phyloP scores from a whole-genome alignment of 2,888 invertebrate species.

The Trissoscelio sp. region DNA sequence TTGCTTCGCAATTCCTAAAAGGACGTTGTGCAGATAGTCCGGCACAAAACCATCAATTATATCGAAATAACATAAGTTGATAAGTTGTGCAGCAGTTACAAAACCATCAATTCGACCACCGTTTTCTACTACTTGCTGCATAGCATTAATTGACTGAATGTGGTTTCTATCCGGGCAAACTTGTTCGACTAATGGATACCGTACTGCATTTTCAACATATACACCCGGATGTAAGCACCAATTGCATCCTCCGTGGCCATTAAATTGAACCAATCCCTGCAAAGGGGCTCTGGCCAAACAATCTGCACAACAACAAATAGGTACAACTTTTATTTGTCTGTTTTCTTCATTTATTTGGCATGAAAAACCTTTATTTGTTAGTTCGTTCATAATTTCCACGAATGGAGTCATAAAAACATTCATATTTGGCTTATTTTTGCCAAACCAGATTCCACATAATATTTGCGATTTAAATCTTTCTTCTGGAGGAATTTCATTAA shows the following conservation, averaged over 20 bases:
- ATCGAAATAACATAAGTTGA: not conserved
- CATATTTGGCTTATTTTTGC: not conserved
- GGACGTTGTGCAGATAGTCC: not conserved
- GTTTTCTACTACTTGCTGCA: not conserved
- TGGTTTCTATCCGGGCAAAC: not conserved
- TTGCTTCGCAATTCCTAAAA: not conserved
- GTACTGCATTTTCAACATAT: not conserved
- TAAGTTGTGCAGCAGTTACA: not conserved
- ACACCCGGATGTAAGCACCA: constrained; percentile 14
- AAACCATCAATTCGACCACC: not conserved
- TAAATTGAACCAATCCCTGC: constrained; percentile 4
- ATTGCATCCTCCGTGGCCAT: constrained; percentile 8
- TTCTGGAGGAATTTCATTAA: constrained; percentile 20
- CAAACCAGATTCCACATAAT: constrained; percentile 14
- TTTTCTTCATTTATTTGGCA: constrained; percentile 2
- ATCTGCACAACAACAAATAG: constrained; percentile 10
- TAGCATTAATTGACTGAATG: not conserved
- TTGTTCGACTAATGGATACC: not conserved
- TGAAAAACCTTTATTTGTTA: constrained; percentile 3
- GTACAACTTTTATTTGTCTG: constrained; percentile 10
- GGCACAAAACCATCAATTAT: constrained; percentile 7
- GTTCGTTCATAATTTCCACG: constrained; percentile 4
- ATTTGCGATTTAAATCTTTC: not conserved
- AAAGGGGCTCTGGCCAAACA: not conserved
- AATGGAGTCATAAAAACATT: constrained; percentile 6